Percentiles rank a stretch among this genome's conserved stretches.
These are phyloP conservation scores for Linurgus olivaceus DNA, from an alignment of 2,797 vertebrate genomes.

Conservation along the genomic window DNA sequence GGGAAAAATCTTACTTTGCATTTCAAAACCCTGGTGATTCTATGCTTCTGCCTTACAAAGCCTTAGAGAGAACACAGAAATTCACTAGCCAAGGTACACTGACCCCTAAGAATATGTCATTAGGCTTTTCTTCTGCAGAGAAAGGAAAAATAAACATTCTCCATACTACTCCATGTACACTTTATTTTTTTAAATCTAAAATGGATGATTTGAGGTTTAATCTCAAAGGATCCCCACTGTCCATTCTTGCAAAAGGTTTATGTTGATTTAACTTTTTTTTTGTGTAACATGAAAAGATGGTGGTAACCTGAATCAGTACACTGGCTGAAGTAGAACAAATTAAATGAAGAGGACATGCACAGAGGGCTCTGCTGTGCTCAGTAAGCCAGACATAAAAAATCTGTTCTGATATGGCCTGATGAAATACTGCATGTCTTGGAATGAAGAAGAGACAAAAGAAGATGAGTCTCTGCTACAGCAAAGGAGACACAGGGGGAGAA, in stretches of 20 bases:
- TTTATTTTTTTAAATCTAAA: neutral
- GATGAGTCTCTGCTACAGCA: neutral
- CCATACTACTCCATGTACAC: neutral
- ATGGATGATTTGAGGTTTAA: neutral
- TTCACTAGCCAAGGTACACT: neutral
- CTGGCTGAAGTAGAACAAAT: neutral
- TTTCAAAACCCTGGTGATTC: conserved; percentile 27
- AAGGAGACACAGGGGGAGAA: neutral
- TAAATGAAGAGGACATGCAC: neutral
- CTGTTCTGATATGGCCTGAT: neutral
- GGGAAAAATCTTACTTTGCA: neutral
- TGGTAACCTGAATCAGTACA: neutral
- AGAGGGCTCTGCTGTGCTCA: neutral
- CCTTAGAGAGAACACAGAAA: neutral
- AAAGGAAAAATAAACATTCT: neutral
- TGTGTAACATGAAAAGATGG: neutral
- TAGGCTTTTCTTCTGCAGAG: neutral
- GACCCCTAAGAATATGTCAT: neutral
- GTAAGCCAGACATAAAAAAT: neutral
- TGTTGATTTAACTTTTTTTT: neutral
- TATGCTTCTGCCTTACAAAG: neutral
- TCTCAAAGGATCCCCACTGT: neutral
- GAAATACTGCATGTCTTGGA: neutral
- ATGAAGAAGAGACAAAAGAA: neutral
- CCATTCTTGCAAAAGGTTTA: neutral